Percentiles rank a stretch among this genome's conserved stretches.
phyloP scores from a whole-genome alignment of 2,113 vertebrate species.

The Pomatorhinus ruficollis region DNA sequence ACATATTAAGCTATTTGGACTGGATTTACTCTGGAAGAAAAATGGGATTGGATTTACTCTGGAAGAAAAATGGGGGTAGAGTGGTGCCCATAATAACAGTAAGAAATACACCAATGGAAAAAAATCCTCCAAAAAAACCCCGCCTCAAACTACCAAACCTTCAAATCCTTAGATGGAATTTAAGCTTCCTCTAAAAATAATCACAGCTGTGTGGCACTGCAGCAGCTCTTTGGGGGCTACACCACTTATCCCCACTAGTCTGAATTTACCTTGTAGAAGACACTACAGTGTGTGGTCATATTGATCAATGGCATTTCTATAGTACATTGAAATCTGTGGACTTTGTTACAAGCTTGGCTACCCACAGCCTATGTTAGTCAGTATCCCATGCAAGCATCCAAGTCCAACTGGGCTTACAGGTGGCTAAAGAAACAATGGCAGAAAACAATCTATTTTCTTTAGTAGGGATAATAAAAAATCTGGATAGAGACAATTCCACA shows the following conservation, averaged over 20 bases:
- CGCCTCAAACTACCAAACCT: not conserved
- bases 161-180: not conserved
- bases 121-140: not conserved
- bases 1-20: not conserved
- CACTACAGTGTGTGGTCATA: not conserved
- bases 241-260: not conserved
- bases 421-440: not conserved
- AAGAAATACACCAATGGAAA: not conserved
- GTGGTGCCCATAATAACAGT: not conserved
- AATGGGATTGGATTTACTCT: not conserved
- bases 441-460: not conserved
- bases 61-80: not conserved
- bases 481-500: not conserved
- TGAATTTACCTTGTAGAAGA: not conserved
- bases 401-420: not conserved
- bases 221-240: not conserved
- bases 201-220: not conserved
- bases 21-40: not conserved
- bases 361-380: not conserved
- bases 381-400: not conserved
- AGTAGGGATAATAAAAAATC: not conserved
- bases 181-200: not conserved
- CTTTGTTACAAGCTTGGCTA: not conserved
- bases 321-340: not conserved
- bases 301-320: not conserved